phyloP scores from a whole-genome alignment of 2,888 invertebrate genomes.

The Drosophila borealis region DNA sequence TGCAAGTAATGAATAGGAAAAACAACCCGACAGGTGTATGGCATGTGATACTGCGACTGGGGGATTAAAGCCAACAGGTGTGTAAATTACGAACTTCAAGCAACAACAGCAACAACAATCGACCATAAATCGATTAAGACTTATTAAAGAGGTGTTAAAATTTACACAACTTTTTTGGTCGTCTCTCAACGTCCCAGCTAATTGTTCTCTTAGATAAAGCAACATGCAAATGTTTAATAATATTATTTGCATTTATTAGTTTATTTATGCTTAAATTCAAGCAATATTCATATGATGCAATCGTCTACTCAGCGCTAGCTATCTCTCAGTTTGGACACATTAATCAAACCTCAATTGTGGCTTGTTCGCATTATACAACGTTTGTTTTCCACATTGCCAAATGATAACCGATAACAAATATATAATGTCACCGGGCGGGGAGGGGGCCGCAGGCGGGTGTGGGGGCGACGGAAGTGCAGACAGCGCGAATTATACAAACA shows the following conservation, averaged over 20 bases:
- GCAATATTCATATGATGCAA: conserved; percentile 14
- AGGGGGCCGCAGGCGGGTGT: too few relatives aligned
- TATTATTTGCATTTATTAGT: neutral
- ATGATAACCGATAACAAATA: conserved; percentile 46
- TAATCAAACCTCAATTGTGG: conserved; percentile 44
- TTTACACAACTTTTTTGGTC: conserved; percentile 1
- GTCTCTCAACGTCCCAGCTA: too few relatives aligned
- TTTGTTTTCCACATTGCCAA: conserved; percentile 23
- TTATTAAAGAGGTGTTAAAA: conserved; percentile 36
- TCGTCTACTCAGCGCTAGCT: conserved; percentile 27
- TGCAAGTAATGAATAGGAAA: conserved; percentile 3
- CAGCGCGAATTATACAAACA: conserved; percentile 7
- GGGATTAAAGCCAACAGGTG: conserved; percentile 44
- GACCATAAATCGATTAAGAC: conserved; percentile 1
- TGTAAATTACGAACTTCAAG: conserved; percentile 27
- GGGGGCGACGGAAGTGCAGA: conserved; percentile 37
- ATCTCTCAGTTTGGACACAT: conserved; percentile 20
- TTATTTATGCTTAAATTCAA: conserved; percentile 2
- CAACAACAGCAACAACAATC: conserved; percentile 4
- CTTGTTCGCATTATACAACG: conserved; percentile 16
- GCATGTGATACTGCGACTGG: conserved; percentile 55
- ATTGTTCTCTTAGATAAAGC: too few relatives aligned
- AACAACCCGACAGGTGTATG: conserved; percentile 30
- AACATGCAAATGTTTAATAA: neutral
- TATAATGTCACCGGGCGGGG: conserved; percentile 30